Conservation (phyloP, 2,797 vertebrate genomes). For the Gymnoscopelus microlampas region DNA sequence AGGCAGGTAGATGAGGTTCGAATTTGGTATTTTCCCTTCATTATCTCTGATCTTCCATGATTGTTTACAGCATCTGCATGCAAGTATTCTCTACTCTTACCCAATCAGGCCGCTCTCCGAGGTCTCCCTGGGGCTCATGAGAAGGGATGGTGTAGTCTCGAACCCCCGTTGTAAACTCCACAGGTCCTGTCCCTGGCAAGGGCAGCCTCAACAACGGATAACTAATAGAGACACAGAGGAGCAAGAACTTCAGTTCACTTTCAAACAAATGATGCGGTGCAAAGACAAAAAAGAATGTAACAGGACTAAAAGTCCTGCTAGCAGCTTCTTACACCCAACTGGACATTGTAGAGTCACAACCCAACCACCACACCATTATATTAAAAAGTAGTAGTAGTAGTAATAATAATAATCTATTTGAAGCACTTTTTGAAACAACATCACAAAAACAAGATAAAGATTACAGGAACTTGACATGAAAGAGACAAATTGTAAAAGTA, state of each 20-base stretch:
- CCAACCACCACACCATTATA: no score
- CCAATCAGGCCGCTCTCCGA: slow-evolving; percentile 89
- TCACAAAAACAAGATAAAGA: no score
- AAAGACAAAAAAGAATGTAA: no score
- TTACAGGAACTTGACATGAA: no score
- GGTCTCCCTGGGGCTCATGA: slow-evolving; percentile 77
- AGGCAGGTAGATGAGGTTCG: slow-evolving; percentile 11
- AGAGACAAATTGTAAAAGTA: no score
- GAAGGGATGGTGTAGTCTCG: slow-evolving; percentile 89
- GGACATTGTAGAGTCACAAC: no score
- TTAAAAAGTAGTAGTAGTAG: no score
- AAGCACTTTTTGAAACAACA: no score
- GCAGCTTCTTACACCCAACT: no score
- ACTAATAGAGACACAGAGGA: slow-evolving; percentile 65
- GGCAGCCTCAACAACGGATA: slow-evolving; percentile 95
- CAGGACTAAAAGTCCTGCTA: no score
- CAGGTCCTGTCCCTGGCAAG: slow-evolving; percentile 93
- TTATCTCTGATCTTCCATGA: slow-evolving; percentile 31
- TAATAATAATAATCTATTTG: no score
- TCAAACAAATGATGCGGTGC: no score
- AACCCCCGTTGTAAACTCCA: slow-evolving; percentile 92
- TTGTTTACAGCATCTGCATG: not conserved
- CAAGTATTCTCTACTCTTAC: slow-evolving; percentile 71
- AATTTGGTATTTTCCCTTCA: not conserved
- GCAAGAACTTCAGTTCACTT: not conserved